These are phyloP conservation scores for Julus scandinavius DNA, from an alignment of 2,888 invertebrate species.

Conservation along the genomic window DNA sequence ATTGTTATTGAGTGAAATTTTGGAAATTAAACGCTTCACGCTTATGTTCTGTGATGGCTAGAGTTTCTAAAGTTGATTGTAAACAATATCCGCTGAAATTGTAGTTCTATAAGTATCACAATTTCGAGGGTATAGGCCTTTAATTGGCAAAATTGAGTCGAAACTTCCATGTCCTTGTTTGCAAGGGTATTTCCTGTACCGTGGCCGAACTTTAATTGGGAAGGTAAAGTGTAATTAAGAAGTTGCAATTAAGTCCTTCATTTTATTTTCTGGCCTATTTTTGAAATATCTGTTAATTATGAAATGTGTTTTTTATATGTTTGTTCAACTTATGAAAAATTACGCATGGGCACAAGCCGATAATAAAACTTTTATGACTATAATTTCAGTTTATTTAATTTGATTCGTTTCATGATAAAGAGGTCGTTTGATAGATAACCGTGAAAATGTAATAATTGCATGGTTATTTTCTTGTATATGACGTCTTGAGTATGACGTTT, in stretches of 20 bases:
- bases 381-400: conserved; percentile 14
- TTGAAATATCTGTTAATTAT: neutral
- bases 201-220: neutral
- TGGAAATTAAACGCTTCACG: neutral
- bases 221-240: neutral
- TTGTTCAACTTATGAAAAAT: neutral
- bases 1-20: neutral
- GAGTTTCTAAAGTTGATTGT: neutral
- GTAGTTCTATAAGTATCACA: neutral
- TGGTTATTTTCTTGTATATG: neutral
- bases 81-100: neutral
- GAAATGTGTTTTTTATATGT: neutral
- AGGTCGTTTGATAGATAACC: conserved; percentile 1
- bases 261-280: neutral
- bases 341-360: neutral
- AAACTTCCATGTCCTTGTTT: neutral
- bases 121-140: neutral
- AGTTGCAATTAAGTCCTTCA: neutral
- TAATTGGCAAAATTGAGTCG: neutral
- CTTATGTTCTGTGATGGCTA: neutral
- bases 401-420: neutral
- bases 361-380: neutral
- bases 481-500: neutral
- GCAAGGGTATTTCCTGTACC: neutral
- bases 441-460: neutral